Evolutionary conservation across 2,888 invertebrate genomes (phyloP), one percentile per base, ranked within the genome.

Genomic region (Vanessa cardui): DNA sequence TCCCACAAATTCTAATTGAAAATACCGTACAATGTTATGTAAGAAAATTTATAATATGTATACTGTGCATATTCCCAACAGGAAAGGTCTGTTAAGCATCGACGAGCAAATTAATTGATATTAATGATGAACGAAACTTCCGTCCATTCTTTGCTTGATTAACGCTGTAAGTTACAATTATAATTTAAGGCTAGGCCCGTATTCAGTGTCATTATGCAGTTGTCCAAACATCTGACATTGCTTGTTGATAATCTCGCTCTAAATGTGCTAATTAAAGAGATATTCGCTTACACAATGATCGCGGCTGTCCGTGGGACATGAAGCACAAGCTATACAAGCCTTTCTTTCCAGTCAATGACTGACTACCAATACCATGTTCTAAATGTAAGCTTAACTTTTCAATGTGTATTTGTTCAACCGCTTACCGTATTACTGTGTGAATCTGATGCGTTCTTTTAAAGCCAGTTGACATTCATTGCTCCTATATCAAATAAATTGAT

Each of bases 241-340:
- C 80, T 82, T 75, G 80, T 81, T 81, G 90, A 87, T 89, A 88
- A 89, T 87, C 88, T 88, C 81, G 85, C 81, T 83, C 83, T 87
- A 83, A 88, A 89, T 88, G 90, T 88, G 87, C 90, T 91, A 91
- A 92, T 92, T 92, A 92, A 89, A 85, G 82, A 84, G 81, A 83
- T 83, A 82, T 84, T 77, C 81, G 72, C 78, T 78, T 84, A 82
- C 83, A 91, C 91, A 91, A 90, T 91, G 90, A 89, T 86, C 85
- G 78, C 80, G 86, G 83, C 87, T 89, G 90, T 90, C 70, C 67
- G 67, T 62, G 63, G 70, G 78, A 85, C 85, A 83, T 83, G 85
- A 83, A 83, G 80, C 80, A 74, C 73, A 64, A 80, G 78, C 80
- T 80, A 79, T 79, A 82, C 84, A 80, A 79, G 81, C 81, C 80